Evolutionary conservation across 2,888 invertebrate species (phyloP).

Genomic region (Agrotis segetum): DNA sequence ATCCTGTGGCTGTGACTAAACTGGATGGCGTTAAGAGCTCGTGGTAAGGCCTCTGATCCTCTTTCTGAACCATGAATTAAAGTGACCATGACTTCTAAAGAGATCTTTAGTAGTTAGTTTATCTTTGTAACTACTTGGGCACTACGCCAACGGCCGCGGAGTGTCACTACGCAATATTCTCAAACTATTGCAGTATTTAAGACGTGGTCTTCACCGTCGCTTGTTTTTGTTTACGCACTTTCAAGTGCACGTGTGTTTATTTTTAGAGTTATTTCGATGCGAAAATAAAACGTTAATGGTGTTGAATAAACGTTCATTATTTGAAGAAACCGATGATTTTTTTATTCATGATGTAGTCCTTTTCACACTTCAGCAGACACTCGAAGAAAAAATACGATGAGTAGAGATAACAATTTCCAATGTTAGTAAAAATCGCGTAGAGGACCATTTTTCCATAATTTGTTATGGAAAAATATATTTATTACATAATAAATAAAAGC

Average conservation of each 20-base stretch:
- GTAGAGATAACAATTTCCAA: not conserved
- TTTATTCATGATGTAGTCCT: not conserved
- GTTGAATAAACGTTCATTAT: not conserved
- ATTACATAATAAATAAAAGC: too few species aligned
- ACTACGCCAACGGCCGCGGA: slow-evolving; percentile 38
- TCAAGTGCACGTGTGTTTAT: slow-evolving; percentile 22
- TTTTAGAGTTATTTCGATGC: slow-evolving; percentile 11
- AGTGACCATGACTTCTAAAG: slow-evolving; percentile 6
- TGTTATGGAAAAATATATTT: too few species aligned
- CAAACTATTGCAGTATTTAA: slow-evolving; percentile 33
- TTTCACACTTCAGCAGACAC: not conserved
- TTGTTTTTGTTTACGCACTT: slow-evolving; percentile 33
- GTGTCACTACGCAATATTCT: slow-evolving; percentile 25
- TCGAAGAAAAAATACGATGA: too few species aligned
- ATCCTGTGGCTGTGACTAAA: too few species aligned
- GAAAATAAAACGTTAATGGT: not conserved
- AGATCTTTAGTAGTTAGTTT: not conserved
- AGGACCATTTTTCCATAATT: not conserved
- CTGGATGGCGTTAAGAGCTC: too few species aligned
- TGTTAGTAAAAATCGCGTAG: not conserved
- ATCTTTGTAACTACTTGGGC: slow-evolving; percentile 26
- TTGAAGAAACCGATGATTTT: not conserved
- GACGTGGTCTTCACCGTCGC: not conserved
- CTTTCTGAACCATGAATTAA: not conserved
- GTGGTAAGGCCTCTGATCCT: too few species aligned